Percentiles rank a stretch among this genome's conserved stretches.
Conservation (phyloP, 2,888 invertebrate genomes). For the Abrostola tripartita region DNA sequence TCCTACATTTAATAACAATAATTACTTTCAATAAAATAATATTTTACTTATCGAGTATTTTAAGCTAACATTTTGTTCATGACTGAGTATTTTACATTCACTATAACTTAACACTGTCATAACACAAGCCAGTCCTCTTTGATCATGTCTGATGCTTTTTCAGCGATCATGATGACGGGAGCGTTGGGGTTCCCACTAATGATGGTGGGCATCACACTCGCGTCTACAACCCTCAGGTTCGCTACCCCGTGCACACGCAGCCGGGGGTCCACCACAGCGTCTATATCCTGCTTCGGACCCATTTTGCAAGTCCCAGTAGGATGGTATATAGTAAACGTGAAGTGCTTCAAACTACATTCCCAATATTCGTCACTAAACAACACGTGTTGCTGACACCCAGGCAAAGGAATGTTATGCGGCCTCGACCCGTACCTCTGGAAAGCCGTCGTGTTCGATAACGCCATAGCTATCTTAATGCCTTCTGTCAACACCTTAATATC, state of each 20-base stretch:
- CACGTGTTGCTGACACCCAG: conserved; percentile 92
- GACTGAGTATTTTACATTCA: conserved; percentile 49
- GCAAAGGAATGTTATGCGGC: conserved; percentile 93
- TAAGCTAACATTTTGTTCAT: conserved; percentile 40
- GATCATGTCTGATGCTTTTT: conserved; percentile 96
- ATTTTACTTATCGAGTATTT: conserved; percentile 43
- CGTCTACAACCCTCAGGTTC: conserved; percentile 93
- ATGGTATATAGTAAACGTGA: conserved; percentile 95
- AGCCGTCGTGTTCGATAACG: conserved; percentile 93
- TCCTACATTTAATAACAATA: conserved; percentile 35
- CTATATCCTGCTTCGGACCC: conserved; percentile 93
- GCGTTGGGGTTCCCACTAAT: conserved; percentile 97
- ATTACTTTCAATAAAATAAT: conserved; percentile 44
- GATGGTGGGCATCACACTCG: conserved; percentile 96
- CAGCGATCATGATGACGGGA: conserved; percentile 96
- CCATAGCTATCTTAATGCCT: conserved; percentile 94
- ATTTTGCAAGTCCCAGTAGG: conserved; percentile 95
- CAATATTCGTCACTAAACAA: conserved; percentile 95
- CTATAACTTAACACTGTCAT: conserved; percentile 75
- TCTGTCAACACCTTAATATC: conserved; percentile 94
- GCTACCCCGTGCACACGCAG: conserved; percentile 93
- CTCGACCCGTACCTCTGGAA: conserved; percentile 94
- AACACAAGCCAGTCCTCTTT: conserved; percentile 94
- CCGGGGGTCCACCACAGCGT: conserved; percentile 94
- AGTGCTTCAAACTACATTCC: conserved; percentile 95